These are phyloP conservation scores for Drosophila albomicans DNA, from an alignment of 1,140 invertebrate genomes.

Conservation along the genomic window DNA sequence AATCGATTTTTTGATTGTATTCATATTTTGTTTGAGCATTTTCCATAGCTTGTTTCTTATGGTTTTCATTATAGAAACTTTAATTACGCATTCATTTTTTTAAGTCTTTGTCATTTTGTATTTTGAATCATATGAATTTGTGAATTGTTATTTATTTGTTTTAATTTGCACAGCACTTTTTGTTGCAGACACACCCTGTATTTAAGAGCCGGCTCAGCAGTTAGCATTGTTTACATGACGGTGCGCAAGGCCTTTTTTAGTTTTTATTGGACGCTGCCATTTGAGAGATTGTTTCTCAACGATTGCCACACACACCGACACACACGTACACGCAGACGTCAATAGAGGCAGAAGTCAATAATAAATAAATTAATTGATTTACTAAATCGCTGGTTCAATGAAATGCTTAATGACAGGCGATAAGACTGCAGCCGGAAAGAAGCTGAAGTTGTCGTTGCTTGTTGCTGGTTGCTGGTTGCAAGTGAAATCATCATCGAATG, in stretches of 20 bases:
- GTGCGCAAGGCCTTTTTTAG: conserved; percentile 58
- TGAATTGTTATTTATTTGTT: conserved; percentile 4
- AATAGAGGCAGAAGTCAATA: conserved; percentile 33
- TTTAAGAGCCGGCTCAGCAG: conserved; percentile 53
- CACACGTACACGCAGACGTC: neutral
- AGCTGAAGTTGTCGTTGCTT: conserved; percentile 7
- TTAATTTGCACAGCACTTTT: conserved; percentile 10
- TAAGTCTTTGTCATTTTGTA: no score
- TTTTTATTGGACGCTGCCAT: conserved; percentile 55
- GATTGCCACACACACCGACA: conserved; percentile 63
- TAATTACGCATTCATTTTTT: no score
- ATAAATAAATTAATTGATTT: conserved; percentile 82
- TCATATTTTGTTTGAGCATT: no score
- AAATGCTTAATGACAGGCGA: conserved; percentile 56
- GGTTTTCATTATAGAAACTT: no score
- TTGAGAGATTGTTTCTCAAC: conserved; percentile 63
- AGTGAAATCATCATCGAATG: conserved; percentile 28
- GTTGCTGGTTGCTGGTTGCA: neutral
- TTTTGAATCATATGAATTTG: neutral
- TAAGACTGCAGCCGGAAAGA: conserved; percentile 35
- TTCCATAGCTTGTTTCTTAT: no score
- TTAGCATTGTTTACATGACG: conserved; percentile 72
- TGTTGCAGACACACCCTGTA: conserved; percentile 56
- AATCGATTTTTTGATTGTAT: no score
- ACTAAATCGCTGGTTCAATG: conserved; percentile 59